Conservation (phyloP, 2,888 invertebrate species). For the Limnephilus auricula region DNA sequence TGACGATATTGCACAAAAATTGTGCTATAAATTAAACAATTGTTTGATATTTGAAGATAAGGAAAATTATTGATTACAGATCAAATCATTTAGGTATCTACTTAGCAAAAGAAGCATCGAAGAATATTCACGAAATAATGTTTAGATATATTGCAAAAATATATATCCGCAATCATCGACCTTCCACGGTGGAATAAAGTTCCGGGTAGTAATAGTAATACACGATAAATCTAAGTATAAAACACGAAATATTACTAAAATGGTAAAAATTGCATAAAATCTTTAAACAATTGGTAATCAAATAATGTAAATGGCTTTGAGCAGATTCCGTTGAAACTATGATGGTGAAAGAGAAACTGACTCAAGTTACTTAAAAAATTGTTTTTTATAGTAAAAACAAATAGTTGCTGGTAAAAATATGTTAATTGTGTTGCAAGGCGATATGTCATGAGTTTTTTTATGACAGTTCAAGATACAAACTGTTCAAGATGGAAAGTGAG, state of each 20-base stretch:
- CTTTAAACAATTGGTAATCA: background rate
- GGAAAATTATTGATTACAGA: background rate
- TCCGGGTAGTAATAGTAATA: background rate
- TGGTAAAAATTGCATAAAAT: background rate
- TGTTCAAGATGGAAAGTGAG: background rate
- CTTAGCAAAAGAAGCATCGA: background rate
- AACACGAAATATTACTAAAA: background rate
- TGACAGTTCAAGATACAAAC: background rate
- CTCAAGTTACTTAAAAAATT: background rate
- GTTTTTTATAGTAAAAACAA: background rate
- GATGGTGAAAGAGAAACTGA: constrained; percentile 2
- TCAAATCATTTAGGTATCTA: background rate
- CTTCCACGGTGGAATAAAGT: background rate
- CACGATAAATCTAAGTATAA: background rate
- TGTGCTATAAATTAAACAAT: no score
- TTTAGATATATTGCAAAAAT: no score
- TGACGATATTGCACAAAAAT: no score
- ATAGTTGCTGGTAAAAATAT: background rate
- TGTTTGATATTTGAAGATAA: no score
- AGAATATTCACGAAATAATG: background rate
- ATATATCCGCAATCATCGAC: background rate
- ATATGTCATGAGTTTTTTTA: background rate
- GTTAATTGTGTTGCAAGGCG: background rate
- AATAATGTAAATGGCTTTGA: background rate
- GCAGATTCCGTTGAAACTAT: background rate